A percentile compares a stretch with the other conserved stretches of the same genome.
phyloP scores from a whole-genome alignment of 2,888 invertebrate genomes.

The Hemicrepidius hirtus region DNA sequence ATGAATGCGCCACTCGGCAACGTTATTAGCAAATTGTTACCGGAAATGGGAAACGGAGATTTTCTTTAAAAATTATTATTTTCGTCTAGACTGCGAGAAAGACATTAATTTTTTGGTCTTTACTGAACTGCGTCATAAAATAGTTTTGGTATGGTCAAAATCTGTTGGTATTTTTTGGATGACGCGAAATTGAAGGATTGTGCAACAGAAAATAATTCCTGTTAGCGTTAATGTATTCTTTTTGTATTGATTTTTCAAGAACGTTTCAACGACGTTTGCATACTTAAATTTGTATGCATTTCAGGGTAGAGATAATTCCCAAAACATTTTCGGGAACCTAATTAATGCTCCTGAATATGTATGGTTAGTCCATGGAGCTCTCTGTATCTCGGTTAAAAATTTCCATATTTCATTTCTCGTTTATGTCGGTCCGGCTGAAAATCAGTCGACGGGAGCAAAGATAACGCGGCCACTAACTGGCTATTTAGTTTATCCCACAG shows the following conservation, averaged over 20 bases:
- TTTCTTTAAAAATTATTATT: background rate
- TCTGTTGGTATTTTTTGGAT: too few species aligned
- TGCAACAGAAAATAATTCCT: too few species aligned
- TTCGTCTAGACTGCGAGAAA: background rate
- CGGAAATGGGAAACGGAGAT: too few species aligned
- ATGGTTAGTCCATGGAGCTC: background rate
- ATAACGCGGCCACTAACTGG: conserved; percentile 52
- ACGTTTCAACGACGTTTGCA: too few species aligned
- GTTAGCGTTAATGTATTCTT: too few species aligned
- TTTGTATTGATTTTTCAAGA: too few species aligned
- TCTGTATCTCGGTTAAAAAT: conserved; percentile 19
- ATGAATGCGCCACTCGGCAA: background rate
- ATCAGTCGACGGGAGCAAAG: conserved; percentile 38
- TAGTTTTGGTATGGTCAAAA: too few species aligned
- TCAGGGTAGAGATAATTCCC: too few species aligned
- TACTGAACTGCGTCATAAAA: too few species aligned
- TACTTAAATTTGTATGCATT: too few species aligned
- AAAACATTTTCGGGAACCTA: background rate
- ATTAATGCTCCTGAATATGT: background rate
- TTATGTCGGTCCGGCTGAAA: conserved; percentile 11
- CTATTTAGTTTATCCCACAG: conserved; percentile 51
- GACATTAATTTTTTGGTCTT: too few species aligned
- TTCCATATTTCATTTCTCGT: conserved; percentile 27
- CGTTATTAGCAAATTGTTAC: conserved; percentile 1
- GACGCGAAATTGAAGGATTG: too few species aligned